A percentile compares a stretch with the other conserved stretches of the same genome.
phyloP scores from a whole-genome alignment of 2,888 invertebrate species.

The Cryptocephalus primarius region DNA sequence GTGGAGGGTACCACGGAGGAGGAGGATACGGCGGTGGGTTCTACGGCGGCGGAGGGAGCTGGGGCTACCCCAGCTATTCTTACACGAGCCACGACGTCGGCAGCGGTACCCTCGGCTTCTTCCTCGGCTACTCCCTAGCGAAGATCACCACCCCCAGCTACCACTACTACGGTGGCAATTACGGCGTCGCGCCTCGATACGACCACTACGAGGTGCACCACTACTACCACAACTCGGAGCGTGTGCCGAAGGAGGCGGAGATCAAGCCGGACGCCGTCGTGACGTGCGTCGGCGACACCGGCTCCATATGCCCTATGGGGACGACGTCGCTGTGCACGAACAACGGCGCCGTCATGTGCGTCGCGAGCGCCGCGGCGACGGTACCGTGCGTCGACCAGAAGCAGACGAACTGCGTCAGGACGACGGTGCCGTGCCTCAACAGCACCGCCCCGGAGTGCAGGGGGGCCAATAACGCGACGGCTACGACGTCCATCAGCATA shows the following conservation, averaged over 20 bases:
- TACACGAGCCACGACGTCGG: constrained; percentile 22
- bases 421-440: constrained; percentile 28
- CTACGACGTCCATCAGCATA: constrained; percentile 21
- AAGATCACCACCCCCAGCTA: constrained; percentile 25
- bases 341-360: constrained; percentile 34
- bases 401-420: constrained; percentile 26
- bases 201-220: constrained; percentile 32
- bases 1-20: constrained; percentile 16
- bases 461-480: constrained; percentile 12
- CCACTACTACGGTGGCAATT: constrained; percentile 15
- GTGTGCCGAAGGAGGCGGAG: constrained; percentile 22
- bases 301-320: constrained; percentile 28
- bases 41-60: constrained; percentile 4
- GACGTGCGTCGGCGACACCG: constrained; percentile 28
- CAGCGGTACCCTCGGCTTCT: constrained; percentile 26
- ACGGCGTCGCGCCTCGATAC: constrained; percentile 24
- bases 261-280: constrained; percentile 29
- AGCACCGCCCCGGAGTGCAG: constrained; percentile 25
- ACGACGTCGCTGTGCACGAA: constrained; percentile 32
- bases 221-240: constrained; percentile 29
- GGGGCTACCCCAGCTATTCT: constrained; percentile 17
- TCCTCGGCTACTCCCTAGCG: constrained; percentile 25
- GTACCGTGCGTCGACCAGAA: constrained; percentile 25
- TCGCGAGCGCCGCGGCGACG: constrained; percentile 27
- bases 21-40: constrained; percentile 11